Conservation (phyloP, 2,113 vertebrate genomes). For the Pelusios castaneus region DNA sequence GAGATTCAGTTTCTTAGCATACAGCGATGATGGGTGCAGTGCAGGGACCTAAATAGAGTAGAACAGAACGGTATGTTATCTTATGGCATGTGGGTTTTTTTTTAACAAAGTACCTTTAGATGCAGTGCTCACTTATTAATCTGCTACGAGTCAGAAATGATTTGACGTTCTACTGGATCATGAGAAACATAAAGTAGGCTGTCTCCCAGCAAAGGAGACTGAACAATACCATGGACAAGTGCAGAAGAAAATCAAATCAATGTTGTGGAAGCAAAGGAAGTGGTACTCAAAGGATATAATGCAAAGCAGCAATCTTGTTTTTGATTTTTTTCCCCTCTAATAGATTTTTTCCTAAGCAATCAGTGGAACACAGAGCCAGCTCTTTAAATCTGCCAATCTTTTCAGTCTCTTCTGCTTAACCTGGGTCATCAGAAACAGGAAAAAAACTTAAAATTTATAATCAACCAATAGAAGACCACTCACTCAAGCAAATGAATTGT, state of each 20-base stretch:
- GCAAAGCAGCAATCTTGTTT: neutral
- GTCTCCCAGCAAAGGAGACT: neutral
- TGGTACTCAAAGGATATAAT: neutral
- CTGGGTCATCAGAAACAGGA: neutral
- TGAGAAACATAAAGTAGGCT: neutral
- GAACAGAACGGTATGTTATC: rapidly evolving
- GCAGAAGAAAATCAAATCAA: neutral
- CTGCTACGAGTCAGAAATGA: neutral
- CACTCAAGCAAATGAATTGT: neutral
- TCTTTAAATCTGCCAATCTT: neutral
- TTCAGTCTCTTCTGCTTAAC: neutral
- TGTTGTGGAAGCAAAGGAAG: neutral
- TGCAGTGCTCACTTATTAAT: neutral
- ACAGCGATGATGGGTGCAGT: neutral
- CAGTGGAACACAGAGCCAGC: neutral
- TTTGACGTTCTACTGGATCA: neutral
- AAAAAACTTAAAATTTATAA: neutral
- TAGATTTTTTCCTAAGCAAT: conserved; percentile 1
- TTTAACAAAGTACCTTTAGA: neutral
- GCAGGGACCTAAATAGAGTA: neutral
- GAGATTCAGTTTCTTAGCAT: neutral
- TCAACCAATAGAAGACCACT: neutral
- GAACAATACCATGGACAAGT: neutral
- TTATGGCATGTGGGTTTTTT: neutral
- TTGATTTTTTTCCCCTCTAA: neutral